Evolutionary conservation across 2,797 vertebrate species (phyloP), one percentile per base, ranked within the genome.

Genomic region (Pseudomugil gertrudae): DNA sequence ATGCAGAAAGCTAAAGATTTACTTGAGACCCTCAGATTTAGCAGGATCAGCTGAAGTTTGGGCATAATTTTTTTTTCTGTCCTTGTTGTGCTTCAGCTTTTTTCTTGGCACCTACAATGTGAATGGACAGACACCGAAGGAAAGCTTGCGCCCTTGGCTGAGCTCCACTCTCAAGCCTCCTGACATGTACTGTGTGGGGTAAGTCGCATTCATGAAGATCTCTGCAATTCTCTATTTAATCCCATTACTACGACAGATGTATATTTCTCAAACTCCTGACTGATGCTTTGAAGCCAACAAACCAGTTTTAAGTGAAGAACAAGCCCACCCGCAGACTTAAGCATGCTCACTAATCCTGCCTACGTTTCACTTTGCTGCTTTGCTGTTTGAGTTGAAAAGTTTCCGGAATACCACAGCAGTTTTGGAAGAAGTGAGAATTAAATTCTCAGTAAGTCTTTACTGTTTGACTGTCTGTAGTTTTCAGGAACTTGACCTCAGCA

Each of bases 401-500:
- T 73, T 63, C n/a, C 3, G 50, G 23, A 70, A 47, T 55, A 33
- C 21, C 7, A 21, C 45, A 35, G 55, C 52, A 43, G 15, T 58
- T 57, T 3, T 33, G 13, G 4, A 35, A 40, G 29, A 63, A 77
- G 55, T 43, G 13, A 24, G 35, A 62, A 32, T 66, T 2, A 48
- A 54, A 69, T 35, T 63, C 32, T 61, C 3, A 52, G 10, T 2
- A 53, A 40, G 1, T 52, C 61, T 56, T 64, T 36, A 30, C 5
- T 0, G 9, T 80, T 38, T 77, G 17, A 56, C 5, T n/a, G 69
- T 68, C 11, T 51, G 1, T 72, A 99, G 98, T 64, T 99, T 99
- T 87, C 98, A 99, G 93, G 98, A 99, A 82, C 95, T 99, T 50
- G 98, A 99, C 89, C 94, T 99, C 75, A 99, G 96, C 86, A 98